phyloP scores from a whole-genome alignment of 2,797 vertebrate species.

The Merluccius polli region DNA sequence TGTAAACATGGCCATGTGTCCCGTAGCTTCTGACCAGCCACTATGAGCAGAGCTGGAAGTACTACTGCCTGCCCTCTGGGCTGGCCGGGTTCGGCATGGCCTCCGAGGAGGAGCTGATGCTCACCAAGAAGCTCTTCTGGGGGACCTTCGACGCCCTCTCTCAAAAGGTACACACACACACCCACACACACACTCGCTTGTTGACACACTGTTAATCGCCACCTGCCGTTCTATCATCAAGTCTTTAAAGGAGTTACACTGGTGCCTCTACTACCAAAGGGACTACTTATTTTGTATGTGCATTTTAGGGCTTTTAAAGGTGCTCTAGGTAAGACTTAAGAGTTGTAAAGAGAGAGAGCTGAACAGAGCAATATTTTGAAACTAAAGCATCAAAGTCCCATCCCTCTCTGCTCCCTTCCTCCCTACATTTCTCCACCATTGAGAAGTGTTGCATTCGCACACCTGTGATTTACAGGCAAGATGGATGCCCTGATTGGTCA shows the following conservation, averaged over 20 bases:
- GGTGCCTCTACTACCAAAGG: too few relatives aligned
- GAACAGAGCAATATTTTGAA: too few relatives aligned
- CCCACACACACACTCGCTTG: not conserved
- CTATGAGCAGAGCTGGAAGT: conserved; percentile 98
- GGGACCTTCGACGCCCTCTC: conserved; percentile 96
- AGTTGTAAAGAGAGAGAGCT: too few relatives aligned
- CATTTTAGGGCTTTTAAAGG: too few relatives aligned
- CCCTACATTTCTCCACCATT: too few relatives aligned
- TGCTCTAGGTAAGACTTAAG: too few relatives aligned
- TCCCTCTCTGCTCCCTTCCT: too few relatives aligned
- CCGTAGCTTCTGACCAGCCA: conserved; percentile 91
- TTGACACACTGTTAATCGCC: not conserved
- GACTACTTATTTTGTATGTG: too few relatives aligned
- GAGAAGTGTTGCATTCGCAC: not conserved
- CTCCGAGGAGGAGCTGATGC: conserved; percentile 90
- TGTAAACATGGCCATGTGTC: conserved; percentile 29
- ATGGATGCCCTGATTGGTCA: not conserved
- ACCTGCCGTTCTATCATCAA: not conserved
- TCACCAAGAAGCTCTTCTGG: conserved; percentile 99
- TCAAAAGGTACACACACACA: conserved; percentile 81
- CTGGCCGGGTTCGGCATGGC: conserved; percentile 87
- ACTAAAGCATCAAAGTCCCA: too few relatives aligned
- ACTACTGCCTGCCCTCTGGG: conserved; percentile 94
- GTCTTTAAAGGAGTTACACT: too few relatives aligned
- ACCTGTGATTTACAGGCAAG: not conserved